Base-by-base conservation (phyloP, 37 sponge, comb jelly and placozoan genomes). In the Halichondria panicea region DNA sequence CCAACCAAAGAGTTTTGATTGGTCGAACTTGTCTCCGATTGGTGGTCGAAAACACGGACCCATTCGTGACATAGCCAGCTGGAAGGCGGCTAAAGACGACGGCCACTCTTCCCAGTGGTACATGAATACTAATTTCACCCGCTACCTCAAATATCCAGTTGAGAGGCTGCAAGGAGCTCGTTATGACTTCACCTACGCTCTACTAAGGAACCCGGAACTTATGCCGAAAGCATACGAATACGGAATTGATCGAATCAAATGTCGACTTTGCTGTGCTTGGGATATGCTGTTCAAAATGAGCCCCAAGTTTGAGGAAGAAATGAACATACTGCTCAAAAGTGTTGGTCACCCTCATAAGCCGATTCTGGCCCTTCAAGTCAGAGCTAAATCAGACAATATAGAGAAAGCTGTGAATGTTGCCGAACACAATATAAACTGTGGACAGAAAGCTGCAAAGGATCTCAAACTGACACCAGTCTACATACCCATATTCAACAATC, bases 171-270 rank as follows among this genome's bases (percentile, higher is more conserved):
- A 66, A 15, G 66, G 79, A 18, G 80, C 50, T 65, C 63, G 67
- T 1, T 86, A 86, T 37, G 86, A 86, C 52, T 78, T 79, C 46
- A 78, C 86, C 0, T 78, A 79, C 45, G 86, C 86, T n/a, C 30
- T 86, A 0, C n/a, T 86, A 35, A 67, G 67, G 2, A 86, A 86
- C 52, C 44, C 45, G 21, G 55, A 56, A 4, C 62, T 86, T 13
- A 79, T 53, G 68, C 74, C 56, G 0, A 65, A 78, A 28, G 80
- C 80, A 2, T 86, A 66, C 36, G 72, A 78, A 18, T 40, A 74
- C 11, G 71, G 74, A 12, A 32, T 86, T 48, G 80, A 86, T 40
- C 19, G 55, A 24, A 77, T 67, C 1, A 78, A 72, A 19, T 86
- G 86, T 40, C 86, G 70, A 0, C 27, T 86, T 1, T 86, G 86